phyloP scores from a whole-genome alignment of 2,113 vertebrate species.

The Penelope pileata region DNA sequence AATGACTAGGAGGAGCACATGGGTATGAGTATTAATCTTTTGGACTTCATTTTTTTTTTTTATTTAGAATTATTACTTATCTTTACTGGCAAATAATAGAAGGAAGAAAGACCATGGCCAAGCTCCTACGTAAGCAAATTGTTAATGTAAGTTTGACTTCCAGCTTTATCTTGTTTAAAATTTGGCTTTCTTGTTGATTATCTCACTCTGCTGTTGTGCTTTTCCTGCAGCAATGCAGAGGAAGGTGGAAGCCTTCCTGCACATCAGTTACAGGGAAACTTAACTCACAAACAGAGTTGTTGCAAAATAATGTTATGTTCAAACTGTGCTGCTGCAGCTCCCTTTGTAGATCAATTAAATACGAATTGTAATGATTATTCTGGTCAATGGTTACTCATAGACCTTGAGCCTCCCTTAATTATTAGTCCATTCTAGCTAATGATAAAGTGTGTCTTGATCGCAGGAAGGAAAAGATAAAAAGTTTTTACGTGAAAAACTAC shows the following conservation, averaged over 20 bases:
- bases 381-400: neutral
- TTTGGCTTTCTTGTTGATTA: neutral
- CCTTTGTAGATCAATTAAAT: neutral
- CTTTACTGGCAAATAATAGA: slow-evolving; percentile 88
- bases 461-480: slow-evolving; percentile 91
- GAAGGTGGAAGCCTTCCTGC: neutral
- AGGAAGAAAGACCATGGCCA: slow-evolving; percentile 83
- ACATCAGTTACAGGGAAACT: neutral
- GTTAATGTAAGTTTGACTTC: slow-evolving; percentile 84
- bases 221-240: neutral
- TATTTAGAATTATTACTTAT: slow-evolving; percentile 84
- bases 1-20: neutral
- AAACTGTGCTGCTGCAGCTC: neutral
- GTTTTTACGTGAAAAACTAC: slow-evolving; percentile 83
- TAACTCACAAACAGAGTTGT: neutral
- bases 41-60: neutral
- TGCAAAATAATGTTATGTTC: neutral
- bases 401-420: neutral
- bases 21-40: neutral
- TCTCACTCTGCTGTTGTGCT: neutral
- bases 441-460: neutral
- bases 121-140: slow-evolving; percentile 82
- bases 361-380: neutral
- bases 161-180: neutral
- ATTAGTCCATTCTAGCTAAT: neutral